phyloP scores from a whole-genome alignment of 2,797 vertebrate species.

The Enteromius radiatus region DNA sequence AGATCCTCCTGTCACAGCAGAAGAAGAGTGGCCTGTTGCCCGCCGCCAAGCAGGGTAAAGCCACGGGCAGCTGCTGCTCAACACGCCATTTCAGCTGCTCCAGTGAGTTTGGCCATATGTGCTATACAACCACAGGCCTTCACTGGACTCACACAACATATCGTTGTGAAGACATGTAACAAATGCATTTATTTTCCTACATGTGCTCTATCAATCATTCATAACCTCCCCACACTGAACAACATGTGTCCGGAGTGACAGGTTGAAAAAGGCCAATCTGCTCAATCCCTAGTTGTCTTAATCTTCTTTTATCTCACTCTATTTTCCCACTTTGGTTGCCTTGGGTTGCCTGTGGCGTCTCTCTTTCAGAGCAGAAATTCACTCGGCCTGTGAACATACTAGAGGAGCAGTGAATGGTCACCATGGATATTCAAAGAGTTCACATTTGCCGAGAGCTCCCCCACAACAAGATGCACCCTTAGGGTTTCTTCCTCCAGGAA shows the following conservation, averaged over 20 bases:
- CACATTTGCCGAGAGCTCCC: conserved; percentile 39
- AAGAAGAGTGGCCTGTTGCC: conserved; percentile 30
- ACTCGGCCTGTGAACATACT: conserved; percentile 52
- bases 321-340: conserved; percentile 18
- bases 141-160: background rate
- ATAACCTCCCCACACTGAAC: background rate
- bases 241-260: background rate
- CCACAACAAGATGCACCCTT: conserved; percentile 9
- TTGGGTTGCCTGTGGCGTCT: conserved; percentile 12
- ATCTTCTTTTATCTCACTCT: conserved; percentile 26
- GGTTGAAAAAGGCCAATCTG: conserved; percentile 2
- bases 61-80: conserved; percentile 5
- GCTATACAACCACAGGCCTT: background rate
- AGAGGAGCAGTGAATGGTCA: conserved; percentile 41
- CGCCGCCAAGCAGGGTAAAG: background rate
- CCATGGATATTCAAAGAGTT: conserved; percentile 54
- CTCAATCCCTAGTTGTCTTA: conserved; percentile 31
- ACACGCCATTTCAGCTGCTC: conserved; percentile 3
- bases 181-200: background rate
- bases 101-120: conserved; percentile 1
- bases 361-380: background rate
- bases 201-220: background rate
- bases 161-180: background rate
- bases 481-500: background rate
- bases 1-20: conserved; percentile 18